Evolutionary conservation across 2,888 invertebrate species (phyloP).

Genomic region (Ramazzottius varieornatus): DNA sequence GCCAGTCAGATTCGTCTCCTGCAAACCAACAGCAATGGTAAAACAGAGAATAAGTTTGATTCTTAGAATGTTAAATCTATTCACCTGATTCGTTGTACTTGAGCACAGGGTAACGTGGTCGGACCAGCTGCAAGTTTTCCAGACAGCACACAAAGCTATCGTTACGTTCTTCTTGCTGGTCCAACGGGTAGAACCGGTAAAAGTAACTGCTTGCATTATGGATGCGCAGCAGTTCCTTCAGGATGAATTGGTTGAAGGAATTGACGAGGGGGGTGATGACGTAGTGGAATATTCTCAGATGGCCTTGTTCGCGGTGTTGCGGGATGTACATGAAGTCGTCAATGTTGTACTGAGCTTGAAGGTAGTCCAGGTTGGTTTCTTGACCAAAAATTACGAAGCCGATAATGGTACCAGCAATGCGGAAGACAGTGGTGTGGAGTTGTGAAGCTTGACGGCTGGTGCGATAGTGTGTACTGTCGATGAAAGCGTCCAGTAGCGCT

Average conservation of each 20-base stretch:
- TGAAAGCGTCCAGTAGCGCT: constrained; percentile 10
- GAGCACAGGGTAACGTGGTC: not conserved
- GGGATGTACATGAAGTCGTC: constrained; percentile 18
- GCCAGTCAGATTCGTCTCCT: not conserved
- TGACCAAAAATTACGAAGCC: constrained; percentile 13
- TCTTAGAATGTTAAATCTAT: too few species aligned
- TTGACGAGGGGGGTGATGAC: constrained; percentile 34
- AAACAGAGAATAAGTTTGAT: too few species aligned
- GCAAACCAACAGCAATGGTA: too few species aligned
- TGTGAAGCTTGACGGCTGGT: not conserved
- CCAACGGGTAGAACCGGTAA: not conserved
- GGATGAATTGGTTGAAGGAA: constrained; percentile 30
- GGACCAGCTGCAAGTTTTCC: not conserved
- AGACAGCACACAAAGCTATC: not conserved
- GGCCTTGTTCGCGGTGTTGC: constrained; percentile 17
- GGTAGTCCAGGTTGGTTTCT: constrained; percentile 19
- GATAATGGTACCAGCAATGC: not conserved
- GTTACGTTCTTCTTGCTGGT: not conserved
- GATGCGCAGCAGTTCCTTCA: constrained; percentile 34
- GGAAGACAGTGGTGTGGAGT: not conserved
- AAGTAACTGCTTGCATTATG: not conserved
- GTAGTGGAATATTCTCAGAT: constrained; percentile 21
- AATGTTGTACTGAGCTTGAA: constrained; percentile 23
- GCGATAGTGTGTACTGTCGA: constrained; percentile 6
- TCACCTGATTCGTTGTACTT: not conserved